phyloP scores from a whole-genome alignment of 2,797 vertebrate genomes.

The Erpetoichthys calabaricus region DNA sequence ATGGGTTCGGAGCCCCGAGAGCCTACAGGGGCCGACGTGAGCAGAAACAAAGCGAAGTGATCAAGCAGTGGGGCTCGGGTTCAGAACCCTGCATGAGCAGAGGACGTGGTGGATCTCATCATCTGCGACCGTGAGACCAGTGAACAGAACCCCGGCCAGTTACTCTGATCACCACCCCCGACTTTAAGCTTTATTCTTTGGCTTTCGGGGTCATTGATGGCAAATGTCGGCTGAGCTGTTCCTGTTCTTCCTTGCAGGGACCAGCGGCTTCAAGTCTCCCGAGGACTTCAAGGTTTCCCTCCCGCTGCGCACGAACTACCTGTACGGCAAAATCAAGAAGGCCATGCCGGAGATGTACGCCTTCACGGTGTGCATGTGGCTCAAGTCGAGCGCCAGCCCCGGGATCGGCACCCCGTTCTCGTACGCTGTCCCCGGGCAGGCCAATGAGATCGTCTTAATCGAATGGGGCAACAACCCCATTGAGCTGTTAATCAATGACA shows the following conservation, averaged over 20 bases:
- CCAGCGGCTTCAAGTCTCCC: slow-evolving; percentile 83
- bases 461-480: slow-evolving; percentile 97
- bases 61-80: no score
- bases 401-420: slow-evolving; percentile 94
- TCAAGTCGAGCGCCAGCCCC: slow-evolving; percentile 79
- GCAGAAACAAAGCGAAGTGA: no score
- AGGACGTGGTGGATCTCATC: no score
- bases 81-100: no score
- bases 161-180: no score
- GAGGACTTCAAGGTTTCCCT: slow-evolving; percentile 93
- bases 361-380: slow-evolving; percentile 94
- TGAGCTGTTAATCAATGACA: slow-evolving; percentile 89
- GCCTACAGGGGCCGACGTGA: no score
- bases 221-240: no score
- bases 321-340: slow-evolving; percentile 91
- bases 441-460: slow-evolving; percentile 94
- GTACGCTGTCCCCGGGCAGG: slow-evolving; percentile 83
- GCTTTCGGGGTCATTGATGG: no score
- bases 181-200: no score
- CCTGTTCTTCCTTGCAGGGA: slow-evolving; percentile 43
- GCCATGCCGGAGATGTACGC: slow-evolving; percentile 88
- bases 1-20: no score
- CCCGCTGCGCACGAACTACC: slow-evolving; percentile 86
- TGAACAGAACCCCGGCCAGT: no score
- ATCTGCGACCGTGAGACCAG: no score